A percentile compares a stretch with the other conserved stretches of the same genome.
phyloP scores from a whole-genome alignment of 1,140 invertebrate genomes.

The Caenorhabditis tropicalis region DNA sequence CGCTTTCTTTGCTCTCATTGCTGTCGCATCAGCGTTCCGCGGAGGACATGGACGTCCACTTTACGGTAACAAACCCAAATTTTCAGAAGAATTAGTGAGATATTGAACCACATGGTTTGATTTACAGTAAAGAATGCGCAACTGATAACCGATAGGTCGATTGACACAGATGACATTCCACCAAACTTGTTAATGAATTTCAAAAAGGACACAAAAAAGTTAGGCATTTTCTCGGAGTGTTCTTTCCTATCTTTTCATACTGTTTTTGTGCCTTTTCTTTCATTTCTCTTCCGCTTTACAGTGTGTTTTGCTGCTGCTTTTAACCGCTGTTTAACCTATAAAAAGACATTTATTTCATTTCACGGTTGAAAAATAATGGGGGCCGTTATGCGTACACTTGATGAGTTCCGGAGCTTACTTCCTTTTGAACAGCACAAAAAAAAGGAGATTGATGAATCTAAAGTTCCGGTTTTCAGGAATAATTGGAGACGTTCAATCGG shows the following conservation, averaged over 20 bases:
- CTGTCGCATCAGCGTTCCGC: constrained; percentile 38
- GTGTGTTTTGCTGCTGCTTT: background rate
- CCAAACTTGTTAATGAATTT: constrained; percentile 39
- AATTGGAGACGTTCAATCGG: constrained; percentile 46
- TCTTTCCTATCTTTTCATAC: constrained; percentile 24
- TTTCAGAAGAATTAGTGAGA: background rate
- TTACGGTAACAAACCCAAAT: constrained; percentile 5
- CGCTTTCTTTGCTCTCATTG: constrained; percentile 20
- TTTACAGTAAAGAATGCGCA: constrained; percentile 23
- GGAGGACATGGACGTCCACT: constrained; percentile 50
- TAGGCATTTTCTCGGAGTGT: constrained; percentile 9
- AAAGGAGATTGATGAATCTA: background rate
- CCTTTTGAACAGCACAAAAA: too few relatives aligned
- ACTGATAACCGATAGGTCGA: constrained; percentile 30
- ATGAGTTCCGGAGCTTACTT: constrained; percentile 5
- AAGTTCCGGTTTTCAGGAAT: constrained; percentile 40
- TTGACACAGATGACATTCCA: constrained; percentile 30
- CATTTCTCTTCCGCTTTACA: background rate
- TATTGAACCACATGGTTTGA: background rate
- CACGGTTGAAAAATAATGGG: background rate
- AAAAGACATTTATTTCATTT: background rate
- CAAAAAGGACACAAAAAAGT: constrained; percentile 35
- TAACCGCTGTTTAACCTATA: background rate
- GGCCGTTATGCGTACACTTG: background rate
- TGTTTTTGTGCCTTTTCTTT: background rate